Evolutionary conservation across 1,140 invertebrate genomes (phyloP), one percentile per base, ranked within the genome.

Genomic region (Eupeodes corollae): DNA sequence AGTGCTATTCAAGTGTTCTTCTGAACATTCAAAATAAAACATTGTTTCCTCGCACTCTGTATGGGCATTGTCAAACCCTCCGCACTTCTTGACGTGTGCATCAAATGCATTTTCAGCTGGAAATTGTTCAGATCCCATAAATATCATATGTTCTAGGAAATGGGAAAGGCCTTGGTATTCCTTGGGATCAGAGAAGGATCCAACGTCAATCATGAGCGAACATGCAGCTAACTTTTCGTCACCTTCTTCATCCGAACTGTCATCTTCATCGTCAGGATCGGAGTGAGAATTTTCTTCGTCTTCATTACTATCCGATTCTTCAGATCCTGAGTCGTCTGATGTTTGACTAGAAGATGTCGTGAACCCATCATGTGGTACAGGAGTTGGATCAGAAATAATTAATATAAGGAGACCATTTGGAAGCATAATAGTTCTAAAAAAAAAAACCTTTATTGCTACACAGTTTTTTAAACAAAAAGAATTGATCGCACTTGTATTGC

Each of bases 111-210:
- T 92, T 70, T 92, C 88, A 68, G 80, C 72, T 5, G 87, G 85
- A 71, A 83, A 92, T 58, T 88, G 91, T 58, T 84, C 73, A 39
- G 86, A 91, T 32, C 91, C 91, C 80, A 95, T 88, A 60, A 94
- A 96, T 6, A 97, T 81, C 90, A 96, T 94, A 63, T 97, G 92
- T 66, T 97, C 92, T 41, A 94, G 77, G 26, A 97, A 94, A 70
- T 97, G 92, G 1, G 92, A 90, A 55, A 96, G 61, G 1, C 93
- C 93, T 51, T 84, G 88, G 42, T 93, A 79, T 35, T 86, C 74
- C 37, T 67, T 57, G 0, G 88, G 88, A 63, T 80, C 76, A 26
- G 75, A 77, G 54, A 80, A 81, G 48, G 75, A 78, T 15, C 84
- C 83, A 30, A 84, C 83, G 34, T 79, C 76, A 12, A 88, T 76